Conservation (phyloP, 1,140 invertebrate species). For the Caenorhabditis elegans region WBcel235 BX284605.5:11718501-11719000, state of each 20-base stretch:
- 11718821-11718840: not conserved
- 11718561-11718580: no score
- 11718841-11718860: slow-evolving; percentile 5
- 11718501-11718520: no score
- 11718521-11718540: no score
- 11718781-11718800: not conserved
- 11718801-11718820: not conserved
- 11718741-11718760: not conserved
- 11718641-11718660: no score
- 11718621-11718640: no score
- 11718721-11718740: not conserved
- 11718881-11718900: not conserved
- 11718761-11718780: not conserved
- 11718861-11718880: not conserved
- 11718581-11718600: no score
- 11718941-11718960: not conserved
- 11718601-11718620: no score
- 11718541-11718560: no score
- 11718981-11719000: not conserved
- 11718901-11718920: not conserved
- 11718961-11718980: not conserved
- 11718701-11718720: not conserved
- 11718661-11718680: not conserved
- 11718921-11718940: not conserved
- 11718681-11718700: not conserved